These are phyloP conservation scores for Oreotrochilus melanogaster DNA, from an alignment of 2,113 vertebrate species.

Conservation along the genomic window DNA sequence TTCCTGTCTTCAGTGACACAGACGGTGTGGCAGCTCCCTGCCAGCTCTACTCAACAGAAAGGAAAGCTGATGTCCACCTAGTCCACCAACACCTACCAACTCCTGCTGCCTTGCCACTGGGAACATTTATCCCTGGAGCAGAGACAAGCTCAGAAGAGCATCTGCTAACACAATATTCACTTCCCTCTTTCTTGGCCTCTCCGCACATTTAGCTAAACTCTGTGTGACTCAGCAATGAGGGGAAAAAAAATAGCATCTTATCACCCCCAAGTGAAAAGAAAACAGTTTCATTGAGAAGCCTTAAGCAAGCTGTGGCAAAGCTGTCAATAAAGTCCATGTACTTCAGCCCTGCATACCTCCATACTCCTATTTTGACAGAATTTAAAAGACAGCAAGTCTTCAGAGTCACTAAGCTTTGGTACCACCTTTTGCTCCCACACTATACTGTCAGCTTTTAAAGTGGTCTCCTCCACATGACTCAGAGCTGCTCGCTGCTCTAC, in stretches of 20 bases:
- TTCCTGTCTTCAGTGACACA: neutral
- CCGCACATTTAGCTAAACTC: neutral
- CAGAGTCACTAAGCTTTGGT: neutral
- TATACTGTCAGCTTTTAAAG: neutral
- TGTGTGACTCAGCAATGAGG: neutral
- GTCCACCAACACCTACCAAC: neutral
- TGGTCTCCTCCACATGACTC: rapidly evolving
- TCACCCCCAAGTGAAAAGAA: neutral
- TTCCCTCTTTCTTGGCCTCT: neutral
- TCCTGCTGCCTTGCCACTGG: neutral
- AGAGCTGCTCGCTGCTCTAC: neutral
- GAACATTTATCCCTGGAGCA: neutral
- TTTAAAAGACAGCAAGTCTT: neutral
- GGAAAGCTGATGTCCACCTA: neutral
- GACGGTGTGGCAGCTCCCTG: neutral
- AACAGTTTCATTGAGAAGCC: neutral
- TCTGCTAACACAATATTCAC: neutral
- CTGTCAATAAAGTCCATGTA: neutral
- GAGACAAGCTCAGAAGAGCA: neutral
- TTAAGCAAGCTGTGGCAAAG: neutral
- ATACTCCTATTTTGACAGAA: neutral
- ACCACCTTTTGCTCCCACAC: neutral
- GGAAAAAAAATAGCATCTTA: neutral
- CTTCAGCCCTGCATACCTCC: neutral
- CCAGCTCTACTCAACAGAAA: neutral